Percentiles rank a stretch among this genome's conserved stretches.
These are phyloP conservation scores for Takifugu bimaculatus DNA, from an alignment of 2,113 vertebrate species.

Conservation along the genomic window DNA sequence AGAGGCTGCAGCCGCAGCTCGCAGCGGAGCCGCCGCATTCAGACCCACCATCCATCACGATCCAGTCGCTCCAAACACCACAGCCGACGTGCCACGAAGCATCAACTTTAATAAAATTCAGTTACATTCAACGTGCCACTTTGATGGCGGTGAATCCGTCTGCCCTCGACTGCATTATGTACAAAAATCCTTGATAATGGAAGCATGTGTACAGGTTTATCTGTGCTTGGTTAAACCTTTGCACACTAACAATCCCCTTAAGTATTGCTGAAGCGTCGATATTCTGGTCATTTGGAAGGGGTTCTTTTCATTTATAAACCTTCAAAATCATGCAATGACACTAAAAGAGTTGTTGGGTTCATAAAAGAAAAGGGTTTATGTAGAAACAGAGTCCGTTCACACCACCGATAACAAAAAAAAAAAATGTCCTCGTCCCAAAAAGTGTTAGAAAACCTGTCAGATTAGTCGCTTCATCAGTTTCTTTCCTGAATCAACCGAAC, in stretches of 20 bases:
- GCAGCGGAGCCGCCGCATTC: neutral
- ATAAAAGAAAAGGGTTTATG: too few relatives aligned
- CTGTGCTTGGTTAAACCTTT: constrained; percentile 46
- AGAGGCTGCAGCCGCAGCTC: constrained; percentile 34
- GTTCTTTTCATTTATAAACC: constrained; percentile 19
- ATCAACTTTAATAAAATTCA: constrained; percentile 69
- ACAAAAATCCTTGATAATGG: constrained; percentile 51
- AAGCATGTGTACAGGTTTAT: constrained; percentile 54
- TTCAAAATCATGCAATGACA: constrained; percentile 57
- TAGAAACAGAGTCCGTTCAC: constrained; percentile 28
- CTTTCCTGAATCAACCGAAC: constrained; percentile 22
- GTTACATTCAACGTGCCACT: constrained; percentile 67
- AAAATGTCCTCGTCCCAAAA: constrained; percentile 28
- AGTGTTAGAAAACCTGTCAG: constrained; percentile 24
- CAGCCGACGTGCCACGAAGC: constrained; percentile 50
- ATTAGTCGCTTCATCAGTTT: neutral
- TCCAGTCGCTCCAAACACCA: neutral
- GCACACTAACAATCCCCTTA: constrained; percentile 47
- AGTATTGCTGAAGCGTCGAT: constrained; percentile 64
- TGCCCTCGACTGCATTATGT: constrained; percentile 53
- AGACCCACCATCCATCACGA: too few relatives aligned
- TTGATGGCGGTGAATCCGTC: constrained; percentile 42
- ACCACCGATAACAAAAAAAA: constrained; percentile 31
- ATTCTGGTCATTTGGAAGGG: constrained; percentile 45
- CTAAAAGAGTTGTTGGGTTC: neutral